Percentiles rank a stretch among this genome's conserved stretches.
These are phyloP conservation scores for Tonatia bakeri DNA, from an alignment of 2,113 vertebrate genomes.

Conservation along the genomic window DNA sequence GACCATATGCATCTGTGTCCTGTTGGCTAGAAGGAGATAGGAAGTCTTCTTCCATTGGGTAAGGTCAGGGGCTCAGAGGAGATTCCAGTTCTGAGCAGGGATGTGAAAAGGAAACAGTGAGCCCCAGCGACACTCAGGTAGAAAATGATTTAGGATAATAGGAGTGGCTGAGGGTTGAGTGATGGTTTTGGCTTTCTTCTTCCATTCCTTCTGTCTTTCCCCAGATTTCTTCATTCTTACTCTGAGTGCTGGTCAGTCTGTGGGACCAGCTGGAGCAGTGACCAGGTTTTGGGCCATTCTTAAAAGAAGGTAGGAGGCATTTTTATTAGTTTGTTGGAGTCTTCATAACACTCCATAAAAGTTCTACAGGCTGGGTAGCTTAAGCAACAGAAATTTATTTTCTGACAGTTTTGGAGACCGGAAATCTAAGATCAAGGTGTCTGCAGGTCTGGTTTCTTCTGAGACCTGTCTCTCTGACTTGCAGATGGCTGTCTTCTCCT, in stretches of 20 bases:
- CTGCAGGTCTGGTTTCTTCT: not conserved
- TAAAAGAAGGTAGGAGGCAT: not conserved
- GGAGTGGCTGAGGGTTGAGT: not conserved
- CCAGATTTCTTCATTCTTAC: not conserved
- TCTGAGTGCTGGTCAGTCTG: not conserved
- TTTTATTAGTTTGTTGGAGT: not conserved
- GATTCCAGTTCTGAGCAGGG: not conserved
- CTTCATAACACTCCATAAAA: not conserved
- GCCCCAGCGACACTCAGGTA: not conserved
- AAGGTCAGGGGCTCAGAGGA: not conserved
- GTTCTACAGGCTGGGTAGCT: not conserved
- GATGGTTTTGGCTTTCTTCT: rapidly evolving
- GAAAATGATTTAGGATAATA: not conserved
- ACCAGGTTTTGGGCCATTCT: not conserved
- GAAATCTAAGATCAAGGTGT: not conserved
- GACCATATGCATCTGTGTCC: not conserved
- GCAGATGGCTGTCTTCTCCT: not conserved
- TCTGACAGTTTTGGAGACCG: not conserved
- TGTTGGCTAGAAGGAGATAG: not conserved
- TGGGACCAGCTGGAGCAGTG: not conserved
- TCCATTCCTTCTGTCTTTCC: not conserved
- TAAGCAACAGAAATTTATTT: not conserved
- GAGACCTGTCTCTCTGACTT: not conserved
- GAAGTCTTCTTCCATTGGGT: not conserved
- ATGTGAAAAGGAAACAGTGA: not conserved